Conservation (phyloP, 1,140 invertebrate genomes). For the Trissolcus basalis region DNA sequence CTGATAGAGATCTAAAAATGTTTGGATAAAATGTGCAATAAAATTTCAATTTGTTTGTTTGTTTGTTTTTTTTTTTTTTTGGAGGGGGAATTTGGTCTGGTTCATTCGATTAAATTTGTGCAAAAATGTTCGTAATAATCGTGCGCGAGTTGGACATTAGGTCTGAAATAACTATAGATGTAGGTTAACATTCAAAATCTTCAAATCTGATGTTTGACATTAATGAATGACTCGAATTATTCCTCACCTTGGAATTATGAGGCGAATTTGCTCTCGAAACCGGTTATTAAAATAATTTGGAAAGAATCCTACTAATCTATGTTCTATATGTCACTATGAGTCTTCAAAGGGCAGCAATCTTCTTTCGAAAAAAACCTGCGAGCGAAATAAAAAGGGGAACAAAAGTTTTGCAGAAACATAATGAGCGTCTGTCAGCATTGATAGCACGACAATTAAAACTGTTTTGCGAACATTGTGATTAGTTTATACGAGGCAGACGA, state of each 20-base stretch:
- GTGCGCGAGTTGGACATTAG: conserved; percentile 15
- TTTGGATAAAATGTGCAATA: too few relatives aligned
- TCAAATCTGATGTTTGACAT: conserved; percentile 8
- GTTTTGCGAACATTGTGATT: too few relatives aligned
- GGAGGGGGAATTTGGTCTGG: background rate
- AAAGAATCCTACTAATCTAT: conserved; percentile 37
- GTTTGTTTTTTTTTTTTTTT: too few relatives aligned
- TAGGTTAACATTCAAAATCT: conserved; percentile 35
- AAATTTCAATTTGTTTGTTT: too few relatives aligned
- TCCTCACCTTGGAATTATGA: conserved; percentile 37
- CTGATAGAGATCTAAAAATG: too few relatives aligned
- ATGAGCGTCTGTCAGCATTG: too few relatives aligned
- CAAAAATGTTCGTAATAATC: background rate
- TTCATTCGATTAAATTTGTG: background rate
- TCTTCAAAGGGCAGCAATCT: conserved; percentile 11
- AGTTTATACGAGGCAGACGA: background rate
- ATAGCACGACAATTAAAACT: too few relatives aligned
- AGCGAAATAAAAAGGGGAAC: background rate
- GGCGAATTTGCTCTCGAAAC: conserved; percentile 17
- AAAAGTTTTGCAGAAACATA: too few relatives aligned
- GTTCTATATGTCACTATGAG: conserved; percentile 38
- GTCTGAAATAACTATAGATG: conserved; percentile 8
- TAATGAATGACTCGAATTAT: conserved; percentile 36
- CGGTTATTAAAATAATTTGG: conserved; percentile 40
- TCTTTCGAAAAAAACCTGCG: background rate